Evolutionary conservation across 2,113 vertebrate species (phyloP).

Genomic region (Cephalopterus ornatus): DNA sequence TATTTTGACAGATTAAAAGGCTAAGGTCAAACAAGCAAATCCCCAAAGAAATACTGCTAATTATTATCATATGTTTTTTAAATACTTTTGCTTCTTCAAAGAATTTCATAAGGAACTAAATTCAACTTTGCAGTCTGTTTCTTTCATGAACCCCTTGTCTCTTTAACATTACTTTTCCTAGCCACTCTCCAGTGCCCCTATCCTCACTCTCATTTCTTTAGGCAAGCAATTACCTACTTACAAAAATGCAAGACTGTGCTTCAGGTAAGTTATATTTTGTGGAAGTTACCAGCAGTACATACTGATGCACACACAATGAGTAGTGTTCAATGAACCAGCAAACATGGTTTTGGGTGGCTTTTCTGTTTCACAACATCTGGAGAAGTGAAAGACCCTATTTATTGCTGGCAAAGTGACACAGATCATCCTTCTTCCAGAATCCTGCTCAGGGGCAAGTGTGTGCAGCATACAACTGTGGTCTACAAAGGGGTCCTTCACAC

Average conservation of each 20-base stretch:
- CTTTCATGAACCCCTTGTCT: conserved; percentile 33
- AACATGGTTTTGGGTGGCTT: background rate
- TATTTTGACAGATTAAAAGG: conserved; percentile 79
- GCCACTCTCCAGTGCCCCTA: background rate
- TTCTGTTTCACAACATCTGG: background rate
- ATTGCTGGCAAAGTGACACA: background rate
- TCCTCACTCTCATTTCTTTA: background rate
- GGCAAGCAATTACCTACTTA: background rate
- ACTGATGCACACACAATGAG: background rate
- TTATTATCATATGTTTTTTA: conserved; percentile 77
- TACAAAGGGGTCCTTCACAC: background rate
- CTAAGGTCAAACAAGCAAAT: conserved; percentile 78
- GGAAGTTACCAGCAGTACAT: background rate
- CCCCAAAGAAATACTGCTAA: conserved; percentile 77
- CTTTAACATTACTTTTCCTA: background rate
- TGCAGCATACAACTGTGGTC: background rate
- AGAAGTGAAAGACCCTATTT: background rate
- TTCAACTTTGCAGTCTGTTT: conserved; percentile 64
- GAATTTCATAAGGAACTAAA: conserved; percentile 70
- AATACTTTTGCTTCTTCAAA: conserved; percentile 76
- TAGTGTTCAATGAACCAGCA: background rate
- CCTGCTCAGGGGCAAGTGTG: background rate
- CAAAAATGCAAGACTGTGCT: background rate
- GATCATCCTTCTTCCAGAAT: background rate
- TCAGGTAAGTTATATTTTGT: background rate